These are phyloP conservation scores for Phrixothrix hirtus DNA, from an alignment of 2,888 invertebrate species.

Conservation along the genomic window DNA sequence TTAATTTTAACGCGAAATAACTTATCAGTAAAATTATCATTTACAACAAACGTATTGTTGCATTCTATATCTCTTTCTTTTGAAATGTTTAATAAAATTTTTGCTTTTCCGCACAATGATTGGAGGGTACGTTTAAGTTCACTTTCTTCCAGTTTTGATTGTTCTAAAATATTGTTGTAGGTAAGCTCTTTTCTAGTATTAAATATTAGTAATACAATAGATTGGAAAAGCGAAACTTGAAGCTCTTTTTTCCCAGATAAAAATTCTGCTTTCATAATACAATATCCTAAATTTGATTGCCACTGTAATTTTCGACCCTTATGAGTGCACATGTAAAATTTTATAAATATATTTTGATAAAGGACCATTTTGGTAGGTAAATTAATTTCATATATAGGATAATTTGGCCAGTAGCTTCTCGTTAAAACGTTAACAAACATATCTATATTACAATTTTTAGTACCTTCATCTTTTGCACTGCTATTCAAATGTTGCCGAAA, in stretches of 20 bases:
- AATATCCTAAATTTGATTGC: slow-evolving; percentile 95
- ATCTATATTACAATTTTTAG: slow-evolving; percentile 63
- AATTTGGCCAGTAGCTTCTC: slow-evolving; percentile 98
- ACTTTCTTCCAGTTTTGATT: slow-evolving; percentile 89
- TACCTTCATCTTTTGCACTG: slow-evolving; percentile 15
- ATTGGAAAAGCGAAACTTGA: slow-evolving; percentile 95
- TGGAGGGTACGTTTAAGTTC: slow-evolving; percentile 91
- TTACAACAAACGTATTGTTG: slow-evolving; percentile 81
- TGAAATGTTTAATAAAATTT: slow-evolving; percentile 84
- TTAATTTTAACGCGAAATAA: slow-evolving; percentile 97
- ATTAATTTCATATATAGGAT: slow-evolving; percentile 84
- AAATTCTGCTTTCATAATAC: slow-evolving; percentile 86
- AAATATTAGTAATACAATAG: slow-evolving; percentile 87
- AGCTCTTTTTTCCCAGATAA: slow-evolving; percentile 87
- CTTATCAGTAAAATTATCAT: slow-evolving; percentile 90
- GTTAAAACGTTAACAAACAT: slow-evolving; percentile 93
- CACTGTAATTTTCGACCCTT: slow-evolving; percentile 95
- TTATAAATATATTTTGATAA: slow-evolving; percentile 91
- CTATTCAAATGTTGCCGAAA: slow-evolving; percentile 75
- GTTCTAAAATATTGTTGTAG: slow-evolving; percentile 82
- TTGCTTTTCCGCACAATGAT: slow-evolving; percentile 89
- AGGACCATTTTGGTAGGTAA: slow-evolving; percentile 85
- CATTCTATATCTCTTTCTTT: slow-evolving; percentile 85
- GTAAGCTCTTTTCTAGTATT: slow-evolving; percentile 81
- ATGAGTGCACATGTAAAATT: slow-evolving; percentile 94